Evolutionary conservation across 2,113 vertebrate genomes (phyloP).

Genomic region (Pangasianodon hypophthalmus): DNA sequence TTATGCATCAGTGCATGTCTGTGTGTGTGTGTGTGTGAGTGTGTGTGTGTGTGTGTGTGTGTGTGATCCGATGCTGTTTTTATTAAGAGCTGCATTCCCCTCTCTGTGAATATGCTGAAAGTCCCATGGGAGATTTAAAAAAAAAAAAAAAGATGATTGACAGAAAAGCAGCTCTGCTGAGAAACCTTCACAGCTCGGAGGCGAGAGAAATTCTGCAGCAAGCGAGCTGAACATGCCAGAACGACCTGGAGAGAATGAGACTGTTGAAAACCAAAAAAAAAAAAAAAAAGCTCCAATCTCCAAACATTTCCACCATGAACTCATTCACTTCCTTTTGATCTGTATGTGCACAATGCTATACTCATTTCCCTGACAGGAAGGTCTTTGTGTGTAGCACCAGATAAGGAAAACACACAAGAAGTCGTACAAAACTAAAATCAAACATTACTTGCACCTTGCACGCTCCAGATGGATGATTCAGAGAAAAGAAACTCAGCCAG

Average conservation of each 20-base stretch:
- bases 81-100: not conserved
- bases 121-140: not conserved
- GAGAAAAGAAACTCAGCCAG: not conserved
- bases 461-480: not conserved
- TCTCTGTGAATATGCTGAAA: not conserved
- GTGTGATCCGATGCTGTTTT: not conserved
- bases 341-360: not conserved
- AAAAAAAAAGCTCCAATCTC: not conserved
- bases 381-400: not conserved
- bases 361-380: not conserved
- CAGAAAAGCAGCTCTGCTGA: not conserved
- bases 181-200: not conserved
- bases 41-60: not conserved
- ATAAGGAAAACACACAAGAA: constrained; percentile 12
- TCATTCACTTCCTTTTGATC: not conserved
- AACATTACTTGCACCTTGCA: not conserved
- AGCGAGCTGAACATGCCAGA: not conserved
- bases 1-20: not conserved
- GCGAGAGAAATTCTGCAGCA: not conserved
- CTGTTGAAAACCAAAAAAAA: not conserved
- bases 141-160: not conserved
- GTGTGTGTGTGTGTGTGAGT: not conserved
- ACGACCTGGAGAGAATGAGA: constrained; percentile 12
- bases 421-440: not conserved
- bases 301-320: not conserved